phyloP scores from a whole-genome alignment of 1,140 invertebrate species.

The Leptestheria dahalacensis region DNA sequence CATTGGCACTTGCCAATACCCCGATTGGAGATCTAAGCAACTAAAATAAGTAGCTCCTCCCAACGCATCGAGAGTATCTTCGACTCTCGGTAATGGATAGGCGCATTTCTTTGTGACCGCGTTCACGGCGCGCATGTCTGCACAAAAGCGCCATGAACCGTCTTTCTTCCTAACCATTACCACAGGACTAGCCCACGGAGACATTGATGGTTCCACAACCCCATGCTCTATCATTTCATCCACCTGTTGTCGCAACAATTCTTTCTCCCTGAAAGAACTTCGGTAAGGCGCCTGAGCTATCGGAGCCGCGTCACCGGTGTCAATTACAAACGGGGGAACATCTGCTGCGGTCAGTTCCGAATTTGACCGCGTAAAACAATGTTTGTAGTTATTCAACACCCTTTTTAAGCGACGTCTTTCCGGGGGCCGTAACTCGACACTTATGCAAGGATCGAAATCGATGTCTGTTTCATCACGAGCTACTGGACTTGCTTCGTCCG shows the following conservation, averaged over 20 bases:
- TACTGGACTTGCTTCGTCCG: too few relatives aligned
- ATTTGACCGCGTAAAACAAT: too few relatives aligned
- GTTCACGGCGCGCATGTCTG: slow-evolving; percentile 34
- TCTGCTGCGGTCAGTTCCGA: too few relatives aligned
- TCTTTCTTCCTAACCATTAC: slow-evolving; percentile 38
- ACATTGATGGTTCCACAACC: slow-evolving; percentile 1
- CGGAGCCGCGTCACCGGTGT: too few relatives aligned
- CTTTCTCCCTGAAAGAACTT: too few relatives aligned
- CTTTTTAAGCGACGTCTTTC: too few relatives aligned
- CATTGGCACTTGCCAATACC: slow-evolving; percentile 22
- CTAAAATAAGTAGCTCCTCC: slow-evolving; percentile 1
- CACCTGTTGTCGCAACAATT: slow-evolving; percentile 14
- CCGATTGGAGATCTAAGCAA: neutral
- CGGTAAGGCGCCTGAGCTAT: too few relatives aligned
- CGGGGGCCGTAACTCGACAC: too few relatives aligned
- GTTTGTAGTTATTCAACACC: too few relatives aligned
- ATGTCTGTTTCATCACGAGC: too few relatives aligned
- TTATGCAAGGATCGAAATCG: too few relatives aligned
- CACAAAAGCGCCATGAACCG: slow-evolving; percentile 27
- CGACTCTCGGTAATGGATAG: neutral
- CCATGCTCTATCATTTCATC: slow-evolving; percentile 6
- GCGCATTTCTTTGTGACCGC: slow-evolving; percentile 23
- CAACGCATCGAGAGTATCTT: neutral
- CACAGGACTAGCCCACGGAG: slow-evolving; percentile 19
- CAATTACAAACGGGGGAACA: too few relatives aligned